Evolutionary conservation across 2,113 vertebrate species (phyloP).

Genomic region (Elachura formosa): DNA sequence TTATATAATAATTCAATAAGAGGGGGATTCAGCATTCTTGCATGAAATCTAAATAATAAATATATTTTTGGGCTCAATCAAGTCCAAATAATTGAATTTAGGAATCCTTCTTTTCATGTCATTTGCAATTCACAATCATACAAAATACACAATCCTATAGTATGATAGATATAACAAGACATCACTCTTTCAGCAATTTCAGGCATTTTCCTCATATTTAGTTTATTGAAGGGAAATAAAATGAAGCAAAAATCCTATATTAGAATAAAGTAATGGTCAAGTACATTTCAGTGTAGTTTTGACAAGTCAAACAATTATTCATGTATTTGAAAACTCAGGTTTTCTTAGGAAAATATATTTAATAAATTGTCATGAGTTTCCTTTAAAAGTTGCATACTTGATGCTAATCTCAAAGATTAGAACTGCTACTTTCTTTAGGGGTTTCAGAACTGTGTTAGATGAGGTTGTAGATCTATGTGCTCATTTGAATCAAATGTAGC

Average conservation of each 20-base stretch:
- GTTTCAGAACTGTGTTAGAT: neutral
- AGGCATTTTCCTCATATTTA: neutral
- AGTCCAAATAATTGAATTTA: neutral
- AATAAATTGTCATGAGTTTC: neutral
- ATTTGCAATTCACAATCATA: neutral
- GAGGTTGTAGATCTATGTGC: neutral
- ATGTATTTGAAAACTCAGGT: neutral
- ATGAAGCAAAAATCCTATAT: neutral
- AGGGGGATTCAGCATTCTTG: neutral
- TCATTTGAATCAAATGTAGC: slow-evolving; percentile 35
- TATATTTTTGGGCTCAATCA: neutral
- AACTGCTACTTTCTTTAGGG: neutral
- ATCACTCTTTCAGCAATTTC: neutral
- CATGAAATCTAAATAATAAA: neutral
- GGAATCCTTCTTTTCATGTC: neutral
- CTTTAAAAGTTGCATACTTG: neutral
- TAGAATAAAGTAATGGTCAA: neutral
- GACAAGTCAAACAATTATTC: neutral
- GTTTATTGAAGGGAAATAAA: neutral
- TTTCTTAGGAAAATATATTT: neutral
- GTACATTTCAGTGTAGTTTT: neutral
- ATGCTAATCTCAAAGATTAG: neutral
- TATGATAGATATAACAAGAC: neutral
- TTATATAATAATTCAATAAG: neutral
- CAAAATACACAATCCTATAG: neutral